These are phyloP conservation scores for Stigmatopora argus DNA, from an alignment of 2,113 vertebrate species.

Conservation along the genomic window DNA sequence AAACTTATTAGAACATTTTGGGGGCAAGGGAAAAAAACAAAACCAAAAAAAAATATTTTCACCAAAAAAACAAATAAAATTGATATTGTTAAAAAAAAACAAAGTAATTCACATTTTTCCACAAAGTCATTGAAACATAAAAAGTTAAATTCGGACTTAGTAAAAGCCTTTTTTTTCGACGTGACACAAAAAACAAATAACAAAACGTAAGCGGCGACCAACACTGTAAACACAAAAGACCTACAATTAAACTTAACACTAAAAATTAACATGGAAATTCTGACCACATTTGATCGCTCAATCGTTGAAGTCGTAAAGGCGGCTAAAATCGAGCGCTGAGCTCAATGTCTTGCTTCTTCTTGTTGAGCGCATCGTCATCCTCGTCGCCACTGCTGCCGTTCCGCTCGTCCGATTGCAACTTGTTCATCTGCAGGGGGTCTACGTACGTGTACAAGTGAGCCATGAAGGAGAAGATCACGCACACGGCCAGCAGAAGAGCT, in stretches of 20 bases:
- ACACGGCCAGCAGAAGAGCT: constrained; percentile 80
- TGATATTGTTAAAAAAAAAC: too few species aligned
- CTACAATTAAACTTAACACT: not conserved
- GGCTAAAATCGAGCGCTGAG: constrained; percentile 76
- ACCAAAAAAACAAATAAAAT: too few species aligned
- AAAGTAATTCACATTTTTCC: too few species aligned
- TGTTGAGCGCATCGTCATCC: constrained; percentile 10
- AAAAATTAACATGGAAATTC: constrained; percentile 1
- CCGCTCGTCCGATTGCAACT: constrained; percentile 17
- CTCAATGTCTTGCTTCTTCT: not conserved
- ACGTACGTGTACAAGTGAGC: constrained; percentile 84
- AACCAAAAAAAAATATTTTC: too few species aligned
- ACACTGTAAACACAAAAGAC: too few species aligned
- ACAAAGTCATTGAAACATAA: too few species aligned
- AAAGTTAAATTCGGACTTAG: too few species aligned
- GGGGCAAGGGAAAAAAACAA: too few species aligned
- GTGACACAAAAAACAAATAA: too few species aligned
- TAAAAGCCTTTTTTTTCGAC: too few species aligned
- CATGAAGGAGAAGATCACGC: constrained; percentile 92
- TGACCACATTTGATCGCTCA: not conserved
- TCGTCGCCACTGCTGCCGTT: constrained; percentile 46
- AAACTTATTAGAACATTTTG: too few species aligned
- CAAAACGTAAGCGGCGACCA: too few species aligned
- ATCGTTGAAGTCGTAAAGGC: not conserved
- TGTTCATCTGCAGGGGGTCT: constrained; percentile 69